A percentile compares a stretch with the other conserved stretches of the same genome.
phyloP scores from a whole-genome alignment of 2,113 vertebrate species.

The Stegastes partitus region DNA sequence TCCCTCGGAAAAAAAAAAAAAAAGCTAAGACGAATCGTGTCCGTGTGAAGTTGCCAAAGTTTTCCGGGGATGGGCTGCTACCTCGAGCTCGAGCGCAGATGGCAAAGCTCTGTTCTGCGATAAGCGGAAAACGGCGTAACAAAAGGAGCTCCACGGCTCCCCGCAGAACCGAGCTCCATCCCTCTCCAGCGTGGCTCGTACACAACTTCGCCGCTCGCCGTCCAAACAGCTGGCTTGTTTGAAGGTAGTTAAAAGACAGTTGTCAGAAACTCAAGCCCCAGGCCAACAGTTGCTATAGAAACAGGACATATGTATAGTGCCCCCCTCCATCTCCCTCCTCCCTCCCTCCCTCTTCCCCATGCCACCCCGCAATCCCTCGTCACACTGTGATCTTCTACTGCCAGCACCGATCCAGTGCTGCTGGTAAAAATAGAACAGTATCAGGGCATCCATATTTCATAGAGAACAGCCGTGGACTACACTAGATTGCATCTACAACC shows the following conservation, averaged over 20 bases:
- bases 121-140: slow-evolving; percentile 36
- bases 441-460: slow-evolving; percentile 81
- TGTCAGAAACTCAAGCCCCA: slow-evolving; percentile 74
- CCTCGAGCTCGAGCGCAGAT: slow-evolving; percentile 26
- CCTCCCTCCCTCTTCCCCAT: slow-evolving; percentile 42
- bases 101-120: slow-evolving; percentile 13
- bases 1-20: no score
- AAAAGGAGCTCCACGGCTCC: slow-evolving; percentile 49
- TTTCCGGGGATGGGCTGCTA: background rate
- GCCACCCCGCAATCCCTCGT: slow-evolving; percentile 67
- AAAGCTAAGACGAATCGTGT: background rate
- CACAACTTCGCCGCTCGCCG: slow-evolving; percentile 35
- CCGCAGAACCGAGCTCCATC: slow-evolving; percentile 20
- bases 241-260: slow-evolving; percentile 74
- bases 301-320: slow-evolving; percentile 81
- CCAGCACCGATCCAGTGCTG: slow-evolving; percentile 77
- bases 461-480: slow-evolving; percentile 65
- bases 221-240: slow-evolving; percentile 69
- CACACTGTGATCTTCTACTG: slow-evolving; percentile 81
- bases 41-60: slow-evolving; percentile 33
- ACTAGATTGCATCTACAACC: slow-evolving; percentile 66
- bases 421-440: slow-evolving; percentile 83
- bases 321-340: no score
- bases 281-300: slow-evolving; percentile 82
- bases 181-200: background rate